Conservation (phyloP, 92 coral and sea anemone species). For the Diadumene lineata region DNA sequence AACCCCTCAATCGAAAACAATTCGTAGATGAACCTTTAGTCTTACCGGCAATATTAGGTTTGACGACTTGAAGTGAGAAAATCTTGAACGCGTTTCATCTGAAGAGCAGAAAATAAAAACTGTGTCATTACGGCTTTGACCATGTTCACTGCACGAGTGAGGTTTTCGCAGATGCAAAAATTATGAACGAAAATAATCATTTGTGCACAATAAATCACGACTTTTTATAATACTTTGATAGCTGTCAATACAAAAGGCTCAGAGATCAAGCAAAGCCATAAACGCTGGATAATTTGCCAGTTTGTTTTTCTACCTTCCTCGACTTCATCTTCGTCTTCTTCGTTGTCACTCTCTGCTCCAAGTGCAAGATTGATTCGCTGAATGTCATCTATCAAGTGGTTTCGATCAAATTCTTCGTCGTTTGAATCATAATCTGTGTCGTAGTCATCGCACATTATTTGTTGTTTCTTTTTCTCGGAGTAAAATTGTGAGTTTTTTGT, state of each 20-base stretch:
- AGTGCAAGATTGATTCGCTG: conserved; percentile 84
- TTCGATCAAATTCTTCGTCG: conserved; percentile 63
- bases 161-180: neutral
- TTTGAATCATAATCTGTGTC: conserved; percentile 34
- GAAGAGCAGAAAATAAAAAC: neutral
- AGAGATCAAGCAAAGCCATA: neutral
- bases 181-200: neutral
- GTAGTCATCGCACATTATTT: conserved; percentile 37
- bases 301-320: conserved; percentile 24
- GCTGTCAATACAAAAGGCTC: no score
- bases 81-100: conserved; percentile 5
- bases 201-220: neutral
- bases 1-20: neutral
- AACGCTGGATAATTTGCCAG: conserved; percentile 7
- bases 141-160: neutral
- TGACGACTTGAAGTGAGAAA: conserved; percentile 5
- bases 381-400: conserved; percentile 75
- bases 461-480: neutral
- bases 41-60: conserved; percentile 2
- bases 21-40: neutral
- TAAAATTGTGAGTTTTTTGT: no score
- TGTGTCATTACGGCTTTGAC: neutral
- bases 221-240: no score
- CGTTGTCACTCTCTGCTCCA: conserved; percentile 40
- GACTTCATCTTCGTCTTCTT: conserved; percentile 46